Evolutionary conservation across 2,888 invertebrate species (phyloP).

Genomic region (Busseola fusca): DNA sequence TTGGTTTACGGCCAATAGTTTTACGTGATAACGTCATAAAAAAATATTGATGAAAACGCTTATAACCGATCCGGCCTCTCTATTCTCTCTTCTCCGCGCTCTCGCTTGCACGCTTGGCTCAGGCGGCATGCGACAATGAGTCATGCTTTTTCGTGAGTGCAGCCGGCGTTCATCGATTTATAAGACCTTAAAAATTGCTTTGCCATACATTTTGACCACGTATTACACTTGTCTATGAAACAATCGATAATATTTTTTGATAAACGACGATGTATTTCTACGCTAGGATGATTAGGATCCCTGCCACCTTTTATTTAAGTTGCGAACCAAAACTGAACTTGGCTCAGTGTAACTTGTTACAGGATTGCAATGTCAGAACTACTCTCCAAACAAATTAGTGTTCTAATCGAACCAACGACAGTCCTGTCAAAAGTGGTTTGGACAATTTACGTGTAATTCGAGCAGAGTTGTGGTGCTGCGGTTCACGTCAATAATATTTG

Average conservation of each 20-base stretch:
- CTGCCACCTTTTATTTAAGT: neutral
- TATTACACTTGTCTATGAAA: neutral
- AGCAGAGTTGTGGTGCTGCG: neutral
- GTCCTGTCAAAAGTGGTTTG: conserved; percentile 41
- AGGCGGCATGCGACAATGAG: no score
- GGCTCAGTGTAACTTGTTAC: conserved; percentile 1
- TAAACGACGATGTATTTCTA: no score
- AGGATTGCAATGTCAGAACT: conserved; percentile 1
- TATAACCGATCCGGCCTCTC: no score
- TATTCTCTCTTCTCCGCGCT: no score
- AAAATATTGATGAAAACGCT: no score
- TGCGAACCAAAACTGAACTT: conserved; percentile 11
- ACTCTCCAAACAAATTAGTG: conserved; percentile 14
- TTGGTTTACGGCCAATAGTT: no score
- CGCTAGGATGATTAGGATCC: neutral
- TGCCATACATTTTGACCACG: neutral
- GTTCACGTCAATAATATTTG: conserved; percentile 16
- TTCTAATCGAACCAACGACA: conserved; percentile 33
- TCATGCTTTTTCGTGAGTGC: no score
- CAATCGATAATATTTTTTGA: neutral
- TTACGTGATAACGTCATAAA: no score
- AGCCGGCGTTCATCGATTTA: no score
- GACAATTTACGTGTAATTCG: conserved; percentile 34
- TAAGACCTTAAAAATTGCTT: no score
- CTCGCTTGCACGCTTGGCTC: no score